A percentile compares a stretch with the other conserved stretches of the same genome.
phyloP scores from a whole-genome alignment of 1,140 invertebrate genomes.

The Aphis craccivora region DNA sequence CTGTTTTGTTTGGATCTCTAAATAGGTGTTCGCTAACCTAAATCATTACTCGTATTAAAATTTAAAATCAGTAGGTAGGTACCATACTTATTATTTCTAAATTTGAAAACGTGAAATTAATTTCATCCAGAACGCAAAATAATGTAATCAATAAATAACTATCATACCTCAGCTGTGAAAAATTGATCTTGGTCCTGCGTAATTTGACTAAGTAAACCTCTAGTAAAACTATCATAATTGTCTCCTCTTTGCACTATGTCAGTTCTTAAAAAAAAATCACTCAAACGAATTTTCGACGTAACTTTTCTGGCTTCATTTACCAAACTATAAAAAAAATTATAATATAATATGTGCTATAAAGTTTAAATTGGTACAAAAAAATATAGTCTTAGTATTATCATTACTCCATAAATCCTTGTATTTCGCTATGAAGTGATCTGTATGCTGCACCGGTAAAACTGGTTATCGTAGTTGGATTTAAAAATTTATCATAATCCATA shows the following conservation, averaged over 20 bases:
- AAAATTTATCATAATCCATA: conserved; percentile 18
- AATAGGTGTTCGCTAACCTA: conserved; percentile 31
- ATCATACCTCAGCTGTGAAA: conserved; percentile 72
- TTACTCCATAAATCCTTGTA: conserved; percentile 31
- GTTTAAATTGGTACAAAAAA: background rate
- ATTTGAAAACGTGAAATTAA: background rate
- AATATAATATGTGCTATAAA: background rate
- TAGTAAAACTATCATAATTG: conserved; percentile 60
- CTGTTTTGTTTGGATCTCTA: conserved; percentile 64
- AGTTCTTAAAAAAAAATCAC: conserved; percentile 56
- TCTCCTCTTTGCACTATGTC: conserved; percentile 56
- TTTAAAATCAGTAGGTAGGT: background rate
- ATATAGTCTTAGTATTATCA: background rate
- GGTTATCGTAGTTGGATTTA: conserved; percentile 50
- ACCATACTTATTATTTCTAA: background rate
- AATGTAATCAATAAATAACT: background rate
- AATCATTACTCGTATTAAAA: background rate
- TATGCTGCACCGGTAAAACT: conserved; percentile 66
- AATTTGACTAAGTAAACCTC: conserved; percentile 76
- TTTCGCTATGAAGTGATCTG: conserved; percentile 69
- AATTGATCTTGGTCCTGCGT: conserved; percentile 74
- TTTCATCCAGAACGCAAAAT: background rate
- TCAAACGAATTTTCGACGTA: conserved; percentile 46
- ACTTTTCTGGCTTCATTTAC: conserved; percentile 46
- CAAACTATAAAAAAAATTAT: conserved; percentile 53